Evolutionary conservation across 2,888 invertebrate genomes (phyloP).

Genomic region (Hetaerina titia): DNA sequence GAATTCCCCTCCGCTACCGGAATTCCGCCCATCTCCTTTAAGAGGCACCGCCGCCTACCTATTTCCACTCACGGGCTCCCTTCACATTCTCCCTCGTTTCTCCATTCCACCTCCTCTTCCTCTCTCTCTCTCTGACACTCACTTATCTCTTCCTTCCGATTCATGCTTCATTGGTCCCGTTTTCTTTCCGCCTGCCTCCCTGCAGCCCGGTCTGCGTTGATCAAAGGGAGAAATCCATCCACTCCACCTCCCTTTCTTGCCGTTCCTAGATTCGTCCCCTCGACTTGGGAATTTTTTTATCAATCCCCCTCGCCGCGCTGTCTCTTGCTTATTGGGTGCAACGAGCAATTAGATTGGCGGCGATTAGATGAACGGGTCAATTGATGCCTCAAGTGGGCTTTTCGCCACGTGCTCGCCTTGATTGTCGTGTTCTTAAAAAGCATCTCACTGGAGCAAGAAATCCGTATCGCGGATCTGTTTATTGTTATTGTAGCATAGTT

Average conservation of each 20-base stretch:
- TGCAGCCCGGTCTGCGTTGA: not conserved
- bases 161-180: not conserved
- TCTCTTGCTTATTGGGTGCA: not conserved
- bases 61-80: not conserved
- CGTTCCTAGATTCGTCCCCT: not conserved
- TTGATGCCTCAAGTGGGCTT: too few species aligned
- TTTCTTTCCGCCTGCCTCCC: not conserved
- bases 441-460: too few species aligned
- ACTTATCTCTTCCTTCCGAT: slow-evolving; percentile 23
- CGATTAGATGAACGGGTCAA: too few species aligned
- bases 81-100: not conserved
- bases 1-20: not conserved
- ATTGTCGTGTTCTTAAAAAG: too few species aligned
- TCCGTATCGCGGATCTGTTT: too few species aligned
- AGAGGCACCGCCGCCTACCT: not conserved
- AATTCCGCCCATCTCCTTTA: slow-evolving; percentile 9
- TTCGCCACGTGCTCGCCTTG: too few species aligned
- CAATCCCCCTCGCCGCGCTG: not conserved
- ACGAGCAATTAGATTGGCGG: too few species aligned
- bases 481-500: too few species aligned
- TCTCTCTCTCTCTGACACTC: not conserved
- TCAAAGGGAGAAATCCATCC: not conserved
- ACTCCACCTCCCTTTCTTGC: not conserved
- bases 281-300: not conserved
- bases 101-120: not conserved